Percentiles rank a stretch among this genome's conserved stretches.
Evolutionary conservation across 1,140 invertebrate species (phyloP).

Genomic region (Coelopa frigida): DNA sequence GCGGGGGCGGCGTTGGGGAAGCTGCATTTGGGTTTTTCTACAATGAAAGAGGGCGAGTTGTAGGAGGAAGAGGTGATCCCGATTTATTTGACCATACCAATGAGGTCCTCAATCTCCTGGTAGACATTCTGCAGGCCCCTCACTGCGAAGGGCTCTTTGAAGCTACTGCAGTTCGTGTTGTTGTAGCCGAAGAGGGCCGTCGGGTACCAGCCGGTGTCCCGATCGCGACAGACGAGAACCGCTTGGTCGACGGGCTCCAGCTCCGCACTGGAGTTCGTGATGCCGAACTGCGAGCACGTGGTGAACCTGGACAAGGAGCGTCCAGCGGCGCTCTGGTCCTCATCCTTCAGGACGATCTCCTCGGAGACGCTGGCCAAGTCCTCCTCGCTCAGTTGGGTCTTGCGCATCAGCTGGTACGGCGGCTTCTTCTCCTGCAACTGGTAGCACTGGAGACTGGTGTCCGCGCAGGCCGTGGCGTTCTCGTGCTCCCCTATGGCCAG

Average conservation of each 20-base stretch:
- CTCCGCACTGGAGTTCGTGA: slow-evolving; percentile 13
- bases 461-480: slow-evolving; percentile 16
- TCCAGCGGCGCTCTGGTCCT: slow-evolving; percentile 21
- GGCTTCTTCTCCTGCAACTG: slow-evolving; percentile 30
- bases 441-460: slow-evolving; percentile 20
- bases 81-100: slow-evolving; percentile 19
- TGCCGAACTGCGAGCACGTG: slow-evolving; percentile 34
- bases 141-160: slow-evolving; percentile 27
- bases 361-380: slow-evolving; percentile 35
- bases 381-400: slow-evolving; percentile 30
- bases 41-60: background rate
- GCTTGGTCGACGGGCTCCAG: slow-evolving; percentile 31
- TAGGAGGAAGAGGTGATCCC: background rate
- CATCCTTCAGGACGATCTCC: slow-evolving; percentile 18
- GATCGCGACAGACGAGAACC: slow-evolving; percentile 31
- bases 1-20: slow-evolving; percentile 17
- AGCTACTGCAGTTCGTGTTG: slow-evolving; percentile 35
- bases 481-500: slow-evolving; percentile 17
- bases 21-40: slow-evolving; percentile 26
- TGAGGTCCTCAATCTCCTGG: slow-evolving; percentile 23
- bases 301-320: slow-evolving; percentile 27
- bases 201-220: slow-evolving; percentile 35
- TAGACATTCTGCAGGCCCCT: slow-evolving; percentile 27
- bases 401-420: slow-evolving; percentile 22
- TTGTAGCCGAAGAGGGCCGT: slow-evolving; percentile 31